Percentiles rank a stretch among this genome's conserved stretches.
Evolutionary conservation across 2,888 invertebrate genomes (phyloP).

Genomic region (Caenorhabditis imperialis): DNA sequence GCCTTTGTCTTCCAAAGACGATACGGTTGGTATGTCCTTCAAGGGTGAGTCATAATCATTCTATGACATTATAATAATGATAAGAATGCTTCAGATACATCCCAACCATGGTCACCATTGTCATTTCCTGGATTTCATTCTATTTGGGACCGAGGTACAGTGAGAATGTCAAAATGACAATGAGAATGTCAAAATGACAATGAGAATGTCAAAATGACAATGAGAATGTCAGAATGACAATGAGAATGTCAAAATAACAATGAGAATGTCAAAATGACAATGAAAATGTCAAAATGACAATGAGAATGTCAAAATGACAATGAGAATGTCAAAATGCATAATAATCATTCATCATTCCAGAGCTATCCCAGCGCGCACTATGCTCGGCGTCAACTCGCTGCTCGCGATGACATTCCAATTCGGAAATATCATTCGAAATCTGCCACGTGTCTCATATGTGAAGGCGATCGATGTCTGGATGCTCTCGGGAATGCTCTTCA

Average conservation of each 20-base stretch:
- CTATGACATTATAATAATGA: neutral
- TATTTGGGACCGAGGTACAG: slow-evolving; percentile 76
- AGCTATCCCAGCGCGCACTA: slow-evolving; percentile 78
- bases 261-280: no score
- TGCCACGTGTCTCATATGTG: slow-evolving; percentile 78
- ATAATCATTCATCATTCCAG: no score
- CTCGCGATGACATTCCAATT: slow-evolving; percentile 78
- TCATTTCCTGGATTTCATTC: slow-evolving; percentile 78
- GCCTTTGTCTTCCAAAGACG: slow-evolving; percentile 77
- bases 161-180: neutral
- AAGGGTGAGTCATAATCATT: slow-evolving; percentile 56
- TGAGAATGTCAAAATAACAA: no score
- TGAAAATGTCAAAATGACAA: no score
- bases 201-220: no score
- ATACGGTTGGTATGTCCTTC: slow-evolving; percentile 78
- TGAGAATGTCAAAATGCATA: no score
- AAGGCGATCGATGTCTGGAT: slow-evolving; percentile 78
- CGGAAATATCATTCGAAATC: slow-evolving; percentile 78
- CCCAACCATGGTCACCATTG: slow-evolving; percentile 78
- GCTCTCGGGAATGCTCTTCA: slow-evolving; percentile 78
- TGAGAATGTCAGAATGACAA: no score
- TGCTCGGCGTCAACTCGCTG: slow-evolving; percentile 78
- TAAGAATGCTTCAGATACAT: no score
- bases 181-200: neutral
- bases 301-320: no score